Conservation (phyloP, 2,888 invertebrate genomes). For the Pachliopta kotzebuea region DNA sequence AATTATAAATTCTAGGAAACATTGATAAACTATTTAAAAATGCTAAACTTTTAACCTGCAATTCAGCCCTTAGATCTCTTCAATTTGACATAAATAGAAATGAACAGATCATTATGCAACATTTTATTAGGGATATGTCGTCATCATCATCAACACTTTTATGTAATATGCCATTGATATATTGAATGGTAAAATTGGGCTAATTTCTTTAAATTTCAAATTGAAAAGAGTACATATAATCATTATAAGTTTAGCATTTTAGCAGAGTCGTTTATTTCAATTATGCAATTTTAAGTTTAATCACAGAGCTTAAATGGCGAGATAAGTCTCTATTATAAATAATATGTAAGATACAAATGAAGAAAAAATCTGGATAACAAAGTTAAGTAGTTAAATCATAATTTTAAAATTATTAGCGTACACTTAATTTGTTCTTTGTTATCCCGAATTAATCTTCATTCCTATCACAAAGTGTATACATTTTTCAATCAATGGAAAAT, state of each 20-base stretch:
- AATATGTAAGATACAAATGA: slow-evolving; percentile 35
- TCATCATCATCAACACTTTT: not conserved
- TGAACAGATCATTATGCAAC: slow-evolving; percentile 9
- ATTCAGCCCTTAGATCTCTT: slow-evolving; percentile 33
- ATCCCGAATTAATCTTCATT: slow-evolving; percentile 49
- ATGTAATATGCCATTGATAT: not conserved
- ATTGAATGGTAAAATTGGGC: not conserved
- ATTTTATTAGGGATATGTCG: not conserved
- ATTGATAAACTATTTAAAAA: slow-evolving; percentile 19
- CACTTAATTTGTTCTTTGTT: slow-evolving; percentile 20
- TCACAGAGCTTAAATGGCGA: slow-evolving; percentile 70
- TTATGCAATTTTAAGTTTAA: slow-evolving; percentile 44
- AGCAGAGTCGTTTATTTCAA: not conserved
- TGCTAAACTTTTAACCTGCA: not conserved
- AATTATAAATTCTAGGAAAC: slow-evolving; percentile 45
- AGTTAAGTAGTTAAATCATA: slow-evolving; percentile 14
- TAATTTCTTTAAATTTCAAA: slow-evolving; percentile 48
- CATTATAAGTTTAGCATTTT: slow-evolving; percentile 4
- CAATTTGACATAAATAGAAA: slow-evolving; percentile 49
- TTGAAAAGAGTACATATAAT: slow-evolving; percentile 41
- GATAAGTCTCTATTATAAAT: slow-evolving; percentile 36
- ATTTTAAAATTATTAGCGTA: slow-evolving; percentile 7
- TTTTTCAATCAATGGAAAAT: slow-evolving; percentile 3
- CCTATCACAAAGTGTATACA: slow-evolving; percentile 32
- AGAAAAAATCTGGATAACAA: slow-evolving; percentile 42